Conservation (phyloP, 2,888 invertebrate genomes). For the Eulithis prunata region DNA sequence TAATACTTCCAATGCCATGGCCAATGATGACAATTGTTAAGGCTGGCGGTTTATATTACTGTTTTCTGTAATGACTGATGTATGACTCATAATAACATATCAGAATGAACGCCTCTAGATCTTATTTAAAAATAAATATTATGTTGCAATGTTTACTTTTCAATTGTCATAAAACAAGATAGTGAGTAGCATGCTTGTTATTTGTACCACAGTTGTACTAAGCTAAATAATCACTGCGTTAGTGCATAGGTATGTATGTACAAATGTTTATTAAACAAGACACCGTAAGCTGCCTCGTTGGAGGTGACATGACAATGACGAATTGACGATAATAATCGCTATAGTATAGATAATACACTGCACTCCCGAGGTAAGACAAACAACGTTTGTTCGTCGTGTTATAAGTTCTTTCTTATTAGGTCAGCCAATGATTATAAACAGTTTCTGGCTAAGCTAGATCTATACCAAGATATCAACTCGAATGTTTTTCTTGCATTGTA, state of each 20-base stretch:
- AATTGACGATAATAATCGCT: not conserved
- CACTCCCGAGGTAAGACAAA: slow-evolving; percentile 9
- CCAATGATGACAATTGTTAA: too few species aligned
- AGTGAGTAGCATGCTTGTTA: not conserved
- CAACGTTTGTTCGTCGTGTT: not conserved
- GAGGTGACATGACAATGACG: slow-evolving; percentile 14
- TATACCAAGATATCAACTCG: too few species aligned
- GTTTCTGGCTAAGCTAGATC: too few species aligned
- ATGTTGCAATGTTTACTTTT: not conserved
- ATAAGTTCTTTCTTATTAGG: too few species aligned
- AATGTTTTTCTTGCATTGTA: too few species aligned
- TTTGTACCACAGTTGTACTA: not conserved
- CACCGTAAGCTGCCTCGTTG: slow-evolving; percentile 10
- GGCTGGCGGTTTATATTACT: too few species aligned
- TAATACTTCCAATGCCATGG: too few species aligned
- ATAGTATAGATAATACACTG: slow-evolving; percentile 3
- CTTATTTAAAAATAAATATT: too few species aligned
- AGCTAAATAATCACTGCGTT: not conserved
- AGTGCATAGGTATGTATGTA: slow-evolving; percentile 1
- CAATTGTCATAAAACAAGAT: not conserved
- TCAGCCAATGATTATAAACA: too few species aligned
- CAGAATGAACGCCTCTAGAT: too few species aligned
- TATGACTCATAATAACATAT: too few species aligned
- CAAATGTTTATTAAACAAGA: slow-evolving; percentile 18
- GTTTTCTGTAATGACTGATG: too few species aligned